phyloP scores from a whole-genome alignment of 1,140 invertebrate genomes.

The Drosophila fuyamai region DNA sequence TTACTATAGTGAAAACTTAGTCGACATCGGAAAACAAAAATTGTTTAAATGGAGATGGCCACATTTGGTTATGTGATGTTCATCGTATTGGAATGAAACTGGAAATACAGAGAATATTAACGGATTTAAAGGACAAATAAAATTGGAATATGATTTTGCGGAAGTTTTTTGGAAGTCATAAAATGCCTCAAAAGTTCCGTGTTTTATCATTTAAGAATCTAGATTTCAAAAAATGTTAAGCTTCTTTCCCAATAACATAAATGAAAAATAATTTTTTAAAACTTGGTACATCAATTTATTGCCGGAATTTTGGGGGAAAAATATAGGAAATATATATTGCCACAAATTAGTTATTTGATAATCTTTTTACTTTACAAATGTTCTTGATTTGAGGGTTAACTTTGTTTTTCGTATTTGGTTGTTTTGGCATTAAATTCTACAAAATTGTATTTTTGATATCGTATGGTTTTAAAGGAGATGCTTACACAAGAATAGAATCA shows the following conservation, averaged over 20 bases:
- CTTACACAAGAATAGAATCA: slow-evolving; percentile 19
- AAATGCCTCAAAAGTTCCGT: no score
- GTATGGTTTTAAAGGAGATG: slow-evolving; percentile 21
- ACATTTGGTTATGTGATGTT: no score
- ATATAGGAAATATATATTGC: slow-evolving; percentile 35
- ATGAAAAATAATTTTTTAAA: slow-evolving; percentile 10
- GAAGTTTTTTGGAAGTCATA: no score
- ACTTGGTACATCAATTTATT: slow-evolving; percentile 54
- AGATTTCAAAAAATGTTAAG: no score
- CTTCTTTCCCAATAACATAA: neutral
- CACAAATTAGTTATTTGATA: slow-evolving; percentile 34
- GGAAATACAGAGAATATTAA: no score
- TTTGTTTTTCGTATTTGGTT: slow-evolving; percentile 48
- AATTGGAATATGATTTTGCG: no score
- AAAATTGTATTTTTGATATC: slow-evolving; percentile 44
- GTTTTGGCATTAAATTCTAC: slow-evolving; percentile 47
- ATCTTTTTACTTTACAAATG: slow-evolving; percentile 49
- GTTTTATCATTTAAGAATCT: no score
- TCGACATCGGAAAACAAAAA: no score
- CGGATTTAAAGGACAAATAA: no score
- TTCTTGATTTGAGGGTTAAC: slow-evolving; percentile 36
- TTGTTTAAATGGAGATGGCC: no score
- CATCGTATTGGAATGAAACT: no score
- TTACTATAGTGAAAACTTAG: no score
- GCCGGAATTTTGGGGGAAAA: slow-evolving; percentile 37